phyloP scores from a whole-genome alignment of 2,888 invertebrate species.

The Caradrina kadenii region DNA sequence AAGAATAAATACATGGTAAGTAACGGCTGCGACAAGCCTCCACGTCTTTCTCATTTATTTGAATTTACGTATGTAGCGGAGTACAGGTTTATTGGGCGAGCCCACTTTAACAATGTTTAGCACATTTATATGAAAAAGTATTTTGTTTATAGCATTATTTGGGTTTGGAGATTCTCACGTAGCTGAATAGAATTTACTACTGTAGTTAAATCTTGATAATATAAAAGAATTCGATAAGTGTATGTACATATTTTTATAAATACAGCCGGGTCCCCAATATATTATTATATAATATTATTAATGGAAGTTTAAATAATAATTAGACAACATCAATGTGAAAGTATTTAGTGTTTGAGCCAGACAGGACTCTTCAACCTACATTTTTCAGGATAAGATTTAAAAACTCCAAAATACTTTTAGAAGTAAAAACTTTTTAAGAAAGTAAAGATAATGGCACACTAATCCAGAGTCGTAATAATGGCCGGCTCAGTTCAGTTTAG shows the following conservation, averaged over 20 bases:
- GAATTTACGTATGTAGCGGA: slow-evolving; percentile 67
- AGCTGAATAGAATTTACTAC: slow-evolving; percentile 1
- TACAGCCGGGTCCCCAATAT: no score
- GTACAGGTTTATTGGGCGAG: slow-evolving; percentile 58
- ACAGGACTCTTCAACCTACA: neutral
- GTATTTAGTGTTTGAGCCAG: neutral
- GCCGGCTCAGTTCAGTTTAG: slow-evolving; percentile 48
- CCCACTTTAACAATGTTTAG: slow-evolving; percentile 39
- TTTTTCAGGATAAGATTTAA: neutral
- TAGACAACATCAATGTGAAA: no score
- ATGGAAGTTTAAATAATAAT: no score
- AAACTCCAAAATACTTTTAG: neutral
- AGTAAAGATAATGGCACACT: slow-evolving; percentile 39
- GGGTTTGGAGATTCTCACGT: slow-evolving; percentile 9
- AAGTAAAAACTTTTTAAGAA: slow-evolving; percentile 23
- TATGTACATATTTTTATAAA: no score
- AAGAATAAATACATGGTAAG: slow-evolving; percentile 79
- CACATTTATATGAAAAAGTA: slow-evolving; percentile 51
- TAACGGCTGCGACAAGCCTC: slow-evolving; percentile 65
- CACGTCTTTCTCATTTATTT: slow-evolving; percentile 68
- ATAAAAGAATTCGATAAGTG: neutral
- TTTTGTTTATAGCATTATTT: slow-evolving; percentile 56
- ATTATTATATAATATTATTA: no score
- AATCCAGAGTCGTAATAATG: slow-evolving; percentile 31
- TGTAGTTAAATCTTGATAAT: neutral